Percentiles rank a stretch among this genome's conserved stretches.
phyloP scores from a whole-genome alignment of 2,888 invertebrate species.

The Sesia bembeciformis region DNA sequence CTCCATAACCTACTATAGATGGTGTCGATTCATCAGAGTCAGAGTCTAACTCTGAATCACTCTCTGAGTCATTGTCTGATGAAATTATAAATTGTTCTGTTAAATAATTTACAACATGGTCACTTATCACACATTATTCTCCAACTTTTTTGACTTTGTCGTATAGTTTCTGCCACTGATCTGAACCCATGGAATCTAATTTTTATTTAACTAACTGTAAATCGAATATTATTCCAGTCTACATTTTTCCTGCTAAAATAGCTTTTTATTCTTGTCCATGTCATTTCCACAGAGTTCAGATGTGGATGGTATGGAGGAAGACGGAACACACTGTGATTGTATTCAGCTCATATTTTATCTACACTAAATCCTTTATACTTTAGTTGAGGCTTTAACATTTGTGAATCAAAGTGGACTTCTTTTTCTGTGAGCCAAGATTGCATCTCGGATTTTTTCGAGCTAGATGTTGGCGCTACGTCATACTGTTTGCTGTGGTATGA shows the following conservation, averaged over 20 bases:
- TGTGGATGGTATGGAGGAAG: too few relatives aligned
- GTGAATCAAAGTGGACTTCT: not conserved
- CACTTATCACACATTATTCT: not conserved
- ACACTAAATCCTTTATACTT: too few relatives aligned
- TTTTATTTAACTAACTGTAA: not conserved
- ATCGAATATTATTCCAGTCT: not conserved
- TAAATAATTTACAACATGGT: not conserved
- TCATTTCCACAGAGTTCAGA: too few relatives aligned
- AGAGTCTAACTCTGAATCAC: not conserved
- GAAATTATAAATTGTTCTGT: not conserved
- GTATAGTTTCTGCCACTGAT: not conserved
- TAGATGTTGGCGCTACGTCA: not conserved
- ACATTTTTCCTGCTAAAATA: slow-evolving; percentile 6
- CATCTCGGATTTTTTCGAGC: not conserved
- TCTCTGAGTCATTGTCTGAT: not conserved
- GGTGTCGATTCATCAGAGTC: too few relatives aligned
- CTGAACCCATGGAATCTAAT: not conserved
- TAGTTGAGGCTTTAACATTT: slow-evolving; percentile 4
- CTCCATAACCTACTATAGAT: too few relatives aligned
- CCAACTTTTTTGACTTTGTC: not conserved
- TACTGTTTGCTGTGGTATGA: not conserved
- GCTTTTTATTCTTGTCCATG: slow-evolving; percentile 5
- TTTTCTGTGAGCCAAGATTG: slow-evolving; percentile 1
- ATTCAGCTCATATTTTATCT: too few relatives aligned
- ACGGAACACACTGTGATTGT: too few relatives aligned